These are phyloP conservation scores for Lapara coniferarum DNA, from an alignment of 2,888 invertebrate species.

Conservation along the genomic window DNA sequence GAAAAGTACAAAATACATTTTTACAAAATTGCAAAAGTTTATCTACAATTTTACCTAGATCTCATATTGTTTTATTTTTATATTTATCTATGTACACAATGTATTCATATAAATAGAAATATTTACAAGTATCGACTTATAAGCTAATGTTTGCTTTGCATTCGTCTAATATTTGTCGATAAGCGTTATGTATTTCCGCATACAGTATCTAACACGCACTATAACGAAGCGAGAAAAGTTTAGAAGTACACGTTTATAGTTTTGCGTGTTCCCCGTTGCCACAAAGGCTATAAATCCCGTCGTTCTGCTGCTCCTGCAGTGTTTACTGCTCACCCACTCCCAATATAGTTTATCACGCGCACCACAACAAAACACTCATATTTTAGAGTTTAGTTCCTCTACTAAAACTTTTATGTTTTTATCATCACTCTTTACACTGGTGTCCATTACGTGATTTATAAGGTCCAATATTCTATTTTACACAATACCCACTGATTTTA, in stretches of 20 bases:
- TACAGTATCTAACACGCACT: conserved; percentile 48
- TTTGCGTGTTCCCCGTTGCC: conserved; percentile 57
- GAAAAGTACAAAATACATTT: conserved; percentile 53
- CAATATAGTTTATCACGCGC: conserved; percentile 71
- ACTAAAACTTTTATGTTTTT: conserved; percentile 49
- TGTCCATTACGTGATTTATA: conserved; percentile 44
- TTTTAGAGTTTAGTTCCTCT: conserved; percentile 54
- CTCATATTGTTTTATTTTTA: conserved; percentile 38
- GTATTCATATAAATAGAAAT: conserved; percentile 67
- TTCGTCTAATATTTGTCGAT: conserved; percentile 25
- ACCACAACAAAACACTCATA: conserved; percentile 61
- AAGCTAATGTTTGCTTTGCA: conserved; percentile 17
- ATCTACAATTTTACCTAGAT: conserved; percentile 56
- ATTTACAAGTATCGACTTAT: conserved; percentile 63
- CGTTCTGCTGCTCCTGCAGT: conserved; percentile 64
- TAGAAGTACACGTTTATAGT: conserved; percentile 67
- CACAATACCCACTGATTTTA: conserved; percentile 39
- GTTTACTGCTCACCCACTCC: conserved; percentile 69
- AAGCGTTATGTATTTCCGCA: conserved; percentile 29
- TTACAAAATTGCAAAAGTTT: conserved; percentile 49
- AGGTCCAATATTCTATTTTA: conserved; percentile 41
- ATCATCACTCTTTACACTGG: conserved; percentile 58
- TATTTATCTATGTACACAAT: conserved; percentile 59
- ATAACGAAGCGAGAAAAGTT: conserved; percentile 56
- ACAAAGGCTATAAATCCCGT: conserved; percentile 69